Conservation (phyloP, 2,113 vertebrate species). For the Platysternon megacephalum region DNA sequence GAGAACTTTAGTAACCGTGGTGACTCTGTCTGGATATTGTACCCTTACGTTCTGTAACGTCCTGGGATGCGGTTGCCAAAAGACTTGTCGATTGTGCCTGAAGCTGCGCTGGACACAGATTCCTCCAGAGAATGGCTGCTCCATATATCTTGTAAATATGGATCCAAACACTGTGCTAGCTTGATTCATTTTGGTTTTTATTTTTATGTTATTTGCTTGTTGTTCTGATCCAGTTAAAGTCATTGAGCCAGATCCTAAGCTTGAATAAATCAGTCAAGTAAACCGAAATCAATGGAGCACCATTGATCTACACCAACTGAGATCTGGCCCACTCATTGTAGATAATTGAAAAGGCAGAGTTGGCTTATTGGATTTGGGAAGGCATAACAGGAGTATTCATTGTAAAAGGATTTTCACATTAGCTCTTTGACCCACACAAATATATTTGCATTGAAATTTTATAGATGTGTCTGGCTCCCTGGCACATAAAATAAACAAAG, state of each 20-base stretch:
- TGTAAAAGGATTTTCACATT: constrained; percentile 28
- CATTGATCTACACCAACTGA: constrained; percentile 25
- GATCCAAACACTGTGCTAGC: neutral
- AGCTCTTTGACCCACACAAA: constrained; percentile 16
- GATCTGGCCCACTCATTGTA: neutral
- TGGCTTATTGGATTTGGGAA: neutral
- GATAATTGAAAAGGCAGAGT: constrained; percentile 10
- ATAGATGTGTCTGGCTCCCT: neutral
- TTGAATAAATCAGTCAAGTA: constrained; percentile 28
- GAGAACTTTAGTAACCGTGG: neutral
- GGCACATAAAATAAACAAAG: constrained; percentile 10
- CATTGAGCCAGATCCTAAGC: neutral
- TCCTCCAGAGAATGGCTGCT: neutral
- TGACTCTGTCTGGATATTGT: neutral
- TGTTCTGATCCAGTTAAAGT: constrained; percentile 42
- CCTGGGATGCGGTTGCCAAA: neutral
- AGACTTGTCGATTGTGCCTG: neutral
- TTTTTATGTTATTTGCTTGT: neutral
- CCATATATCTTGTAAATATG: constrained; percentile 4
- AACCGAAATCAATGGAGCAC: constrained; percentile 47
- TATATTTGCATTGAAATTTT: neutral
- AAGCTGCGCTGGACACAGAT: neutral
- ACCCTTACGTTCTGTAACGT: neutral
- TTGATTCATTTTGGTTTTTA: constrained; percentile 38
- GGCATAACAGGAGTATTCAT: neutral